Evolutionary conservation across 2,888 invertebrate species (phyloP).

Genomic region (Teleiodes luculella): DNA sequence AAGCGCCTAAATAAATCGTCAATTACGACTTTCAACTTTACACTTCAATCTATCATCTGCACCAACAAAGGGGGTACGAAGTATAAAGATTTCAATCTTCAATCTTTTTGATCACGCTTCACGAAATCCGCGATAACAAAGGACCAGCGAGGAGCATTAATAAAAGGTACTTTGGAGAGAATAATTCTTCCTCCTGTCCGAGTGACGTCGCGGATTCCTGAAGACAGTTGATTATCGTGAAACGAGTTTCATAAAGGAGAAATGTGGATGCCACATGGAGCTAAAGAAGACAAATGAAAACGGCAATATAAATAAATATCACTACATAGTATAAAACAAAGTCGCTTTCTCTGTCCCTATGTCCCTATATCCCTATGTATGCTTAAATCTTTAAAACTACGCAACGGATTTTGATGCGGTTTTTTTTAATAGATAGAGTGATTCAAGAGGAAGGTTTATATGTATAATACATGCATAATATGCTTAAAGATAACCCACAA

Average conservation of each 20-base stretch:
- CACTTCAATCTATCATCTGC: conserved; percentile 6
- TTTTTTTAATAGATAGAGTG: no score
- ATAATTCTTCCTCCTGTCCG: conserved; percentile 40
- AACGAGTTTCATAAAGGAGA: conserved; percentile 44
- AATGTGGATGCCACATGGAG: conserved; percentile 20
- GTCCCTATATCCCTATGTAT: no score
- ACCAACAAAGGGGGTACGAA: conserved; percentile 1
- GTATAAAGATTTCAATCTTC: conserved; percentile 2
- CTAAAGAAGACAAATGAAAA: conserved; percentile 11
- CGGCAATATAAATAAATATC: no score
- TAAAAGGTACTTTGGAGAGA: conserved; percentile 49
- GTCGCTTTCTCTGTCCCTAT: no score
- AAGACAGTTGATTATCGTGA: conserved; percentile 60
- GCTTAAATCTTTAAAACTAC: no score
- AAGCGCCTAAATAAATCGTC: not conserved
- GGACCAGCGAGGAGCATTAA: conserved; percentile 36
- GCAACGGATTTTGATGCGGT: no score
- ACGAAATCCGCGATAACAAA: conserved; percentile 27
- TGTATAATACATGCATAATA: no score
- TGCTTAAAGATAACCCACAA: no score
- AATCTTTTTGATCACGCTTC: conserved; percentile 14
- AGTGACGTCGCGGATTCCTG: conserved; percentile 50
- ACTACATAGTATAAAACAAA: no score
- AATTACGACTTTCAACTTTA: conserved; percentile 6
- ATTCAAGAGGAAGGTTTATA: no score